These are phyloP conservation scores for Aphidius gifuensis DNA, from an alignment of 1,140 invertebrate genomes.

Conservation along the genomic window DNA sequence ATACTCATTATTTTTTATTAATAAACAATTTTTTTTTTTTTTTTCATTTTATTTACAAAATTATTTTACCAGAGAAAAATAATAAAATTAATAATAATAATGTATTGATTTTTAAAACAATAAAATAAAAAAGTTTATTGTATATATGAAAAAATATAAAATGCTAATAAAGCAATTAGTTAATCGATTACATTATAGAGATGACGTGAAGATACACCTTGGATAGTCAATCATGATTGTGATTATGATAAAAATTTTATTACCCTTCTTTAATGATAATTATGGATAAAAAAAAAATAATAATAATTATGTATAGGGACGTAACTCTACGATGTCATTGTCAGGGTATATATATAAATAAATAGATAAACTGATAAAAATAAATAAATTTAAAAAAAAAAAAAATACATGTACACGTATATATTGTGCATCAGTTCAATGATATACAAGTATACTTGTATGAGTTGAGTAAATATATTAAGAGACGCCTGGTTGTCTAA, in stretches of 20 bases:
- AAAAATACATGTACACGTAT: not conserved
- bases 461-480: slow-evolving; percentile 4
- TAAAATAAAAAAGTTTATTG: slow-evolving; percentile 10
- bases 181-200: slow-evolving; percentile 10
- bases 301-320: slow-evolving; percentile 12
- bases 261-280: slow-evolving; percentile 22
- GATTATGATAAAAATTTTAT: slow-evolving; percentile 27
- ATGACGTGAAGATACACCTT: slow-evolving; percentile 26
- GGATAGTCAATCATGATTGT: slow-evolving; percentile 26
- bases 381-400: not conserved
- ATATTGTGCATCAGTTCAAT: no score
- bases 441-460: not conserved
- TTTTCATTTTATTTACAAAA: not conserved
- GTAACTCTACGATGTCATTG: slow-evolving; percentile 2
- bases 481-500: slow-evolving; percentile 19
- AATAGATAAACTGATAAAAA: no score
- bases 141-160: slow-evolving; percentile 1
- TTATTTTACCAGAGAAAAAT: slow-evolving; percentile 2
- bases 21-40: no score
- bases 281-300: slow-evolving; percentile 20
- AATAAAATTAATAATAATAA: not conserved
- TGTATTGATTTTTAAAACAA: not conserved
- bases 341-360: slow-evolving; percentile 10
- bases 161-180: slow-evolving; percentile 30
- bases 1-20: no score